phyloP scores from a whole-genome alignment of 2,888 invertebrate genomes.

The Eupithecia subfuscata region DNA sequence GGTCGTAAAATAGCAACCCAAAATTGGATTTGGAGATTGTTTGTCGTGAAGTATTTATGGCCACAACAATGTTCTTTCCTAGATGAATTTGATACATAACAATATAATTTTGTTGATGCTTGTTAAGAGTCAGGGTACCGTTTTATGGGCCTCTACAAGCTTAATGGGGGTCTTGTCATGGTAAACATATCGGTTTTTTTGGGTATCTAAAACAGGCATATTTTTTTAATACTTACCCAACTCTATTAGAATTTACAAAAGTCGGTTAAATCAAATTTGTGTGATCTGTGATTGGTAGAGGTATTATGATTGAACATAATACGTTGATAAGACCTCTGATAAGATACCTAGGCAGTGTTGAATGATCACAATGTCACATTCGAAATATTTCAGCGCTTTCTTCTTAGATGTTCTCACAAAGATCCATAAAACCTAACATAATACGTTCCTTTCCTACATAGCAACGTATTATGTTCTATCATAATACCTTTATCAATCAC shows the following conservation, averaged over 20 bases:
- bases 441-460: too few relatives aligned
- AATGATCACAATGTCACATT: too few relatives aligned
- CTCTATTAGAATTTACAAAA: not conserved
- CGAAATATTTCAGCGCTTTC: too few relatives aligned
- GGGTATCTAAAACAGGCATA: not conserved
- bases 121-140: slow-evolving; percentile 10
- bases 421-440: too few relatives aligned
- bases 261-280: too few relatives aligned
- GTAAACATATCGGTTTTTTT: slow-evolving; percentile 5
- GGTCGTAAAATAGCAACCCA: slow-evolving; percentile 65
- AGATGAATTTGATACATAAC: slow-evolving; percentile 38
- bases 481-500: too few relatives aligned
- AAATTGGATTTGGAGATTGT: slow-evolving; percentile 70
- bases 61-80: slow-evolving; percentile 46
- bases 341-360: too few relatives aligned
- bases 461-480: too few relatives aligned
- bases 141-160: slow-evolving; percentile 8
- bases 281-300: not conserved
- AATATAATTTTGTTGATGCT: slow-evolving; percentile 16
- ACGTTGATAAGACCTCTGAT: too few relatives aligned
- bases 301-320: not conserved
- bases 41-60: slow-evolving; percentile 64
- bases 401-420: too few relatives aligned
- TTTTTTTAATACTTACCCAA: not conserved
- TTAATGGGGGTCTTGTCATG: slow-evolving; percentile 16